Evolutionary conservation across 92 coral and sea anemone genomes (phyloP), one percentile per base, ranked within the genome.

Genomic region (Galaxea fascicularis): DNA sequence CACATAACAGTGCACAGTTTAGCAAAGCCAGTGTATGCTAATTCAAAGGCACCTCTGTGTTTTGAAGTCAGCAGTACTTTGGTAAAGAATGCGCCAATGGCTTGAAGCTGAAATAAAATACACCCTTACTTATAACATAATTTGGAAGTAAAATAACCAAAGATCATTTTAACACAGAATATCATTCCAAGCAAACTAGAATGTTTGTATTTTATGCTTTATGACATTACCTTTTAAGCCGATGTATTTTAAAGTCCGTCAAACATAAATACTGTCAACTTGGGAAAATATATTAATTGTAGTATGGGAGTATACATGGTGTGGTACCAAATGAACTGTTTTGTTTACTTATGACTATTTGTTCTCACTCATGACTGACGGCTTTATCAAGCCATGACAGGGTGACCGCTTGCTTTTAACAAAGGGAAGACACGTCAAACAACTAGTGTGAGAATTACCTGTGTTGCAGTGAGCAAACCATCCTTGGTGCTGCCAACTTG

Each of bases 1-100:
- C 99, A 94, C 30, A 96, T 66, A 83, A 83, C 90, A 24, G 84
- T 67, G 58, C 97, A 96, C n/a, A 94, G 95, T 76, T 96, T 96
- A 15, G 87, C 91, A 76, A 96, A 96, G 22, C 99, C 99, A 51
- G 92, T 93, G 90, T 96, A 93, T 1, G 99, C 97, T 77, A 96
- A 82, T 64, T 96, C 99, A 60, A 94, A 96, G 13, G 99, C 99
- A 58, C 99, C 99, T 58, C 96, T 93, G 74, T 96, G 99, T 64
- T 96, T 96, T 13, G 98, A 94, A 21, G 96, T 96, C 82, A 96
- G 87, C 80, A 96, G 88, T 20, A 96, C 91, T 45, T 90, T 91
- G 30, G 97, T 94, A 70, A 96, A 96, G 74, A 96, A 92, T 35
- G 88, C 86, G 10, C 99, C 99, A 35, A 96, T 93, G 52, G 73